These are phyloP conservation scores for Melitaea athalia DNA, from an alignment of 2,888 invertebrate species.

Conservation along the genomic window DNA sequence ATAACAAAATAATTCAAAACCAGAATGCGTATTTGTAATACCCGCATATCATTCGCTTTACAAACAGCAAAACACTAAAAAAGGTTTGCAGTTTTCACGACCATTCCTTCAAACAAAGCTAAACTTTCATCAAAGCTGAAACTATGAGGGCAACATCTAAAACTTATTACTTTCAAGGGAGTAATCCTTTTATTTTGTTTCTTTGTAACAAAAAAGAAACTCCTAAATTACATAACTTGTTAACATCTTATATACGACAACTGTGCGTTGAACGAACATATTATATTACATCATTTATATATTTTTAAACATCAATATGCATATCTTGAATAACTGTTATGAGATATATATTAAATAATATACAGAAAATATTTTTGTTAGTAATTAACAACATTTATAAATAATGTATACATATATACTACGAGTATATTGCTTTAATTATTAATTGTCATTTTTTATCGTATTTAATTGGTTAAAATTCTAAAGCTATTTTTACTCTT, in stretches of 20 bases:
- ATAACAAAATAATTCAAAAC: not conserved
- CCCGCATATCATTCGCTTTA: not conserved
- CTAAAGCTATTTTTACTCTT: too few species aligned
- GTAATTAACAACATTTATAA: too few species aligned
- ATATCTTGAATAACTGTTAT: too few species aligned
- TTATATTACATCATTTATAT: not conserved
- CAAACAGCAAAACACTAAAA: conserved; percentile 41
- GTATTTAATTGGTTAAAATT: too few species aligned
- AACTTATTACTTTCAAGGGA: conserved; percentile 72
- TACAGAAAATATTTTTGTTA: too few species aligned
- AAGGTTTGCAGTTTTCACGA: conserved; percentile 53
- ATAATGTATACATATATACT: too few species aligned
- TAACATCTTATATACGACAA: not conserved
- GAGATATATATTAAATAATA: too few species aligned
- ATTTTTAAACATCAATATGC: too few species aligned
- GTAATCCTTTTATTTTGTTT: conserved; percentile 65
- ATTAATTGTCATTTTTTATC: too few species aligned
- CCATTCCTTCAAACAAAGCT: conserved; percentile 61
- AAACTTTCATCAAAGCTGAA: conserved; percentile 67
- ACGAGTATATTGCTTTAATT: too few species aligned
- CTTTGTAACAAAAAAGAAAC: conserved; percentile 22
- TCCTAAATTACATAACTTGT: conserved; percentile 4
- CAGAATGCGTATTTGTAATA: not conserved
- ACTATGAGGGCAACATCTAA: conserved; percentile 69
- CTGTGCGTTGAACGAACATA: not conserved